Evolutionary conservation across 1,140 invertebrate genomes (phyloP).

Genomic region (Harlomillsia oculata): DNA sequence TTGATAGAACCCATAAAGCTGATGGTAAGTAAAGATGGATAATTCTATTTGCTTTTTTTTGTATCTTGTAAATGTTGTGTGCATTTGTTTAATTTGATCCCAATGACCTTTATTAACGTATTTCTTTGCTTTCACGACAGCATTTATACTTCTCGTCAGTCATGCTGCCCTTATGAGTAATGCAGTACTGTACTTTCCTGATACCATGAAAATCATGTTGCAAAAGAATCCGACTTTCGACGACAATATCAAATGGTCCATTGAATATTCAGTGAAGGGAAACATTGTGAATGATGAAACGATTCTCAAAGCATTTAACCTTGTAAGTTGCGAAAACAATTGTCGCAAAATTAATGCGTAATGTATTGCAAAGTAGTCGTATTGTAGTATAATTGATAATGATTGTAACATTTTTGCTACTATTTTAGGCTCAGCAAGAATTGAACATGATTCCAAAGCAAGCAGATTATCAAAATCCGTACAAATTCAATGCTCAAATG

Average conservation of each 20-base stretch:
- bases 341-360: no score
- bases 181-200: constrained; percentile 27
- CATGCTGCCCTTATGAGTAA: constrained; percentile 24
- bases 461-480: constrained; percentile 26
- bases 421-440: constrained; percentile 25
- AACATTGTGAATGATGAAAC: constrained; percentile 21
- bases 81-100: not conserved
- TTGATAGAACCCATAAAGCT: constrained; percentile 15
- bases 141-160: constrained; percentile 21
- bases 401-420: constrained; percentile 1
- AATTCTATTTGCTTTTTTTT: no score
- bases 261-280: constrained; percentile 10
- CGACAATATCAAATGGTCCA: constrained; percentile 19
- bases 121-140: constrained; percentile 5
- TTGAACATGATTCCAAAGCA: constrained; percentile 22
- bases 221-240: constrained; percentile 21
- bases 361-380: no score
- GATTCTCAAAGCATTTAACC: constrained; percentile 21
- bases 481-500: constrained; percentile 4
- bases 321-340: constrained; percentile 10
- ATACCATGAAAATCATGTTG: constrained; percentile 24
- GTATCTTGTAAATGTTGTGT: no score
- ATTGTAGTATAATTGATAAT: not conserved
- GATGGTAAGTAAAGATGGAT: constrained; percentile 26
- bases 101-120: not conserved